Conservation (phyloP, 92 coral and sea anemone species). For the Hydrozoanthus gracilis region DNA sequence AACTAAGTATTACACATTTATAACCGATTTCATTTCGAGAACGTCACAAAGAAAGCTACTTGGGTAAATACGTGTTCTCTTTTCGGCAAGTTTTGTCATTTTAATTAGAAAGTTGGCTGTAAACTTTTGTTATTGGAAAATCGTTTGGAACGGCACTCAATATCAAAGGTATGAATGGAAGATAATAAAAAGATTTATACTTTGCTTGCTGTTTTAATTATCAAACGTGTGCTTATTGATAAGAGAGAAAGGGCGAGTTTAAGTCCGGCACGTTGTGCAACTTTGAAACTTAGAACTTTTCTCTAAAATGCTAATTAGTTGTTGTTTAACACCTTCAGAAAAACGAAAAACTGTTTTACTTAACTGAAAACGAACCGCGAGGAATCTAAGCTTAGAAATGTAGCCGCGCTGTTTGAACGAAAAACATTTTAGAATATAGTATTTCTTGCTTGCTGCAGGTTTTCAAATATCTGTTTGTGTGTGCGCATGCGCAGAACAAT, state of each 20-base stretch:
- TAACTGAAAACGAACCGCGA: not conserved
- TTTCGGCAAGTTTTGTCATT: constrained; percentile 96
- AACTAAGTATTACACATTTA: constrained; percentile 58
- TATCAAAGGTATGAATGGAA: constrained; percentile 43
- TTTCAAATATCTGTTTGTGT: not conserved
- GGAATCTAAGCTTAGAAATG: not conserved
- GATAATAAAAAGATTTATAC: constrained; percentile 35
- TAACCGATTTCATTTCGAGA: constrained; percentile 46
- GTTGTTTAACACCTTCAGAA: constrained; percentile 13
- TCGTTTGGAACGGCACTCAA: constrained; percentile 27
- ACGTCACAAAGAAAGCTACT: constrained; percentile 57
- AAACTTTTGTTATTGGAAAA: constrained; percentile 30
- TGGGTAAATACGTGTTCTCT: constrained; percentile 43
- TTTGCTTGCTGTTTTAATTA: constrained; percentile 47
- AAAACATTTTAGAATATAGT: not conserved
- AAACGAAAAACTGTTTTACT: constrained; percentile 2
- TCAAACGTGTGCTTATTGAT: constrained; percentile 66
- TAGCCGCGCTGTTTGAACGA: not conserved
- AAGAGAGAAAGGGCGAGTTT: constrained; percentile 22
- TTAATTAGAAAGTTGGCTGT: constrained; percentile 66
- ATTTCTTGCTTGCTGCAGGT: not conserved
- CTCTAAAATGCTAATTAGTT: constrained; percentile 90
- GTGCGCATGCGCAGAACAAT: constrained; percentile 69
- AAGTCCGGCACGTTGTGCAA: constrained; percentile 35
- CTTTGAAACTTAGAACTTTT: constrained; percentile 48